Conservation (phyloP, 1,140 invertebrate genomes). For the Akabosia matsudoensis region DNA sequence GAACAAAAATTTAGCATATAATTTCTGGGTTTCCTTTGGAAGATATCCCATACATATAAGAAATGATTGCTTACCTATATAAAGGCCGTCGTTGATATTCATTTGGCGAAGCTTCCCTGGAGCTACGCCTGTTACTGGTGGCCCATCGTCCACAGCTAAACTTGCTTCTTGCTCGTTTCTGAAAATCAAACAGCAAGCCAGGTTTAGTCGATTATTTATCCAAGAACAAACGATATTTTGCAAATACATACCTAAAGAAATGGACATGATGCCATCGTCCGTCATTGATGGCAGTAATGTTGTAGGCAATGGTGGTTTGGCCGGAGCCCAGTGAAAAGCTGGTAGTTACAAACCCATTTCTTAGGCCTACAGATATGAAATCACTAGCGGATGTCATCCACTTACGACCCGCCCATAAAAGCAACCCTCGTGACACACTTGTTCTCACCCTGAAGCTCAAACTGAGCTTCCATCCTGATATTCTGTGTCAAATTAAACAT, state of each 20-base stretch:
- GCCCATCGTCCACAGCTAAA: constrained; percentile 77
- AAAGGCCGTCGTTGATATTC: constrained; percentile 78
- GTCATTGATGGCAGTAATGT: constrained; percentile 82
- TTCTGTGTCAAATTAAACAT: constrained; percentile 55
- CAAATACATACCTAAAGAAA: constrained; percentile 75
- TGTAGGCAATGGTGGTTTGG: constrained; percentile 67
- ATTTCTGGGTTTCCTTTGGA: too few relatives aligned
- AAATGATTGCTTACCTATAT: constrained; percentile 77
- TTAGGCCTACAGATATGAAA: constrained; percentile 79
- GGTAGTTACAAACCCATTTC: constrained; percentile 55
- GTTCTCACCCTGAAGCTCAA: constrained; percentile 75
- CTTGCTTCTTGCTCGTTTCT: constrained; percentile 82
- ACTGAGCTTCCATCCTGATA: constrained; percentile 72
- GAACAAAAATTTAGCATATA: too few relatives aligned
- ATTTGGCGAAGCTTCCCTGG: constrained; percentile 78
- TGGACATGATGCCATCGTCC: constrained; percentile 86
- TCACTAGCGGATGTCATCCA: constrained; percentile 58
- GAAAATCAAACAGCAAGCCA: not conserved
- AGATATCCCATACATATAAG: too few relatives aligned
- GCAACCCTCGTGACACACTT: constrained; percentile 65
- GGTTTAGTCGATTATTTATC: not conserved
- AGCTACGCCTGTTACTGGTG: constrained; percentile 70
- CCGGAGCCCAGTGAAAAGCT: constrained; percentile 48
- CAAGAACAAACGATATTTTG: not conserved
- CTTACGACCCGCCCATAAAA: constrained; percentile 84